Evolutionary conservation across 2,888 invertebrate genomes (phyloP).

Genomic region (Tridacna gigas): DNA sequence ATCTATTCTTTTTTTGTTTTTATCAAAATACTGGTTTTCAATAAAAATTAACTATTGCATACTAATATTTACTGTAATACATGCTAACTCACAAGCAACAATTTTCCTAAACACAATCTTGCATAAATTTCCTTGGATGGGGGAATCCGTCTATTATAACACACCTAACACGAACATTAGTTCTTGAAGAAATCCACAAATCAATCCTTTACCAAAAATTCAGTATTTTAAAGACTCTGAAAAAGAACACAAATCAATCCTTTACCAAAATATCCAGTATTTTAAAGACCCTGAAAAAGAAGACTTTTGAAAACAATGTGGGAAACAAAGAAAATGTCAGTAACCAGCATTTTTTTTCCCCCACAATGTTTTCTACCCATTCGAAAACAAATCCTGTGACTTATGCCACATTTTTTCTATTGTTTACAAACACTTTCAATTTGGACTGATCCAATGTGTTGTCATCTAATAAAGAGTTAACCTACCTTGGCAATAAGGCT

Average conservation of each 20-base stretch:
- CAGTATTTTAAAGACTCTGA: neutral
- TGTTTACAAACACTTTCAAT: neutral
- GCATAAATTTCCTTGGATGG: no score
- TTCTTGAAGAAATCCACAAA: no score
- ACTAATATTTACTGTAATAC: neutral
- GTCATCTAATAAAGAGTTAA: neutral
- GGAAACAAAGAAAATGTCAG: neutral
- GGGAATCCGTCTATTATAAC: no score
- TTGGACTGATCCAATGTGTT: neutral
- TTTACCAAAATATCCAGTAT: no score
- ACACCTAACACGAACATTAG: no score
- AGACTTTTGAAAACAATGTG: neutral
- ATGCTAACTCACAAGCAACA: neutral
- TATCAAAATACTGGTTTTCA: neutral
- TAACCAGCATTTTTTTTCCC: neutral
- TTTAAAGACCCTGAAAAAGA: neutral
- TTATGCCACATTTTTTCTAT: neutral
- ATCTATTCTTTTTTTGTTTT: no score
- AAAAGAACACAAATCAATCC: no score
- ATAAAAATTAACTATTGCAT: neutral
- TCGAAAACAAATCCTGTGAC: neutral
- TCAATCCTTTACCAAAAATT: no score
- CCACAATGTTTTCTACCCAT: neutral
- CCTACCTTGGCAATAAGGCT: slow-evolving; percentile 86
- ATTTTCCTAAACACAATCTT: no score